Evolutionary conservation across 2,888 invertebrate species (phyloP).

Genomic region (Herminia tarsipennalis): DNA sequence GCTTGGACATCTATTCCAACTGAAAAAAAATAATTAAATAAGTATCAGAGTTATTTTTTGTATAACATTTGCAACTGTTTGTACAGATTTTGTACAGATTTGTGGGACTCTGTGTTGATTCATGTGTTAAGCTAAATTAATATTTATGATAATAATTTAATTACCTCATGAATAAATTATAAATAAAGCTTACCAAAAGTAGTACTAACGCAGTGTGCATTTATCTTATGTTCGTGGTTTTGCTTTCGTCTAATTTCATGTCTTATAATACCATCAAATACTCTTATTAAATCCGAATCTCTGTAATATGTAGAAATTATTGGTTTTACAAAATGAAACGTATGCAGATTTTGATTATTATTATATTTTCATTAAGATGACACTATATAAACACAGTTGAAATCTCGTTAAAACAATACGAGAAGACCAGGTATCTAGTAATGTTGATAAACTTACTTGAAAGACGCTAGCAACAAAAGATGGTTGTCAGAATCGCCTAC

Average conservation of each 20-base stretch:
- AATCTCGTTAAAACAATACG: no score
- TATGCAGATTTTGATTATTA: no score
- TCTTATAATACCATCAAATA: slow-evolving; percentile 74
- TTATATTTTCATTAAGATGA: no score
- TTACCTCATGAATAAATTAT: no score
- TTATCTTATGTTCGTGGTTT: slow-evolving; percentile 71
- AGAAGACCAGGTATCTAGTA: background rate
- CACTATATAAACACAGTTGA: no score
- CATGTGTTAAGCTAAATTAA: no score
- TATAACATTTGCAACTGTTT: no score
- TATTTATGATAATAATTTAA: no score
- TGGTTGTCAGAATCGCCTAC: slow-evolving; percentile 88
- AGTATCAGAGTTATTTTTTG: no score
- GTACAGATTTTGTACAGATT: no score
- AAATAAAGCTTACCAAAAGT: slow-evolving; percentile 76
- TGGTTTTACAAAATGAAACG: no score
- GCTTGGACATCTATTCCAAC: slow-evolving; percentile 82
- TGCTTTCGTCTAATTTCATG: slow-evolving; percentile 73
- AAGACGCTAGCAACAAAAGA: slow-evolving; percentile 82
- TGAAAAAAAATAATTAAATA: slow-evolving; percentile 55
- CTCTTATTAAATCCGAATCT: slow-evolving; percentile 70
- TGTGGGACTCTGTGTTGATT: no score
- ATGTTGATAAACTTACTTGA: slow-evolving; percentile 73
- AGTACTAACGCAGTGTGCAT: slow-evolving; percentile 86
- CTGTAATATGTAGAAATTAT: slow-evolving; percentile 50